Base-by-base conservation (phyloP, 2,797 vertebrate genomes). In the Limosa lapponica region DNA sequence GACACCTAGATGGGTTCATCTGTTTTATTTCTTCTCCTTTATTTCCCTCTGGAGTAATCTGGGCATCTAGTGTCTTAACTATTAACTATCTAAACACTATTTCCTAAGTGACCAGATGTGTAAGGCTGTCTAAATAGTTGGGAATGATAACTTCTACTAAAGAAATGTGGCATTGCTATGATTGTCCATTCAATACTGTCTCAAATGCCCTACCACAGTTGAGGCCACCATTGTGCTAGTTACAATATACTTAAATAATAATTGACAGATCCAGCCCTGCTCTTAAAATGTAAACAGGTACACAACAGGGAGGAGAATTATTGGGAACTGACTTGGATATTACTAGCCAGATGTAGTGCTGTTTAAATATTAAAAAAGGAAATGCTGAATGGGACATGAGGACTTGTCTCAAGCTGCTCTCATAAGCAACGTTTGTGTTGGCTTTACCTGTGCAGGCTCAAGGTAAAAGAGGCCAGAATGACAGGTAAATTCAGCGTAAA, bases 221-320 rank as follows among this genome's bases (percentile, higher is more conserved):
- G 0, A 54, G 46, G 24, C 22, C 44, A 43, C 32, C 4, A 4
- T 23, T 1, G 1, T 20, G 22, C 36, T 24, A 7, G 28, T 10
- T 44, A 57, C 71, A 36, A n/a, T 28, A 59, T 44, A 39, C 8
- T 54, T 39, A 13, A 69, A 46, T 64, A 30, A 41, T 11, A 71
- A 39, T 16, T 22, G 28, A 18, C n/a, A 41, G 46, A 70, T 28
- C 28, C 46, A 65, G 23, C n/a, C 37, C 34, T 48, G 37, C 6
- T 4, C 11, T 78, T 49, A 8, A 14, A 19, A 5, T 16, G 19
- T 15, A 62, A 49, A 32, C 44, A 41, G 48, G 39, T 5, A 61
- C 22, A 48, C 9, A 46, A 34, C 73, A n/a, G 43, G 51, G 28
- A 57, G 25, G 16, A 48, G 12, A 25, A 34, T 46, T 59, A 10